Evolutionary conservation across 2,113 vertebrate genomes (phyloP).

Genomic region (Plecturocebus donacophilus): DNA sequence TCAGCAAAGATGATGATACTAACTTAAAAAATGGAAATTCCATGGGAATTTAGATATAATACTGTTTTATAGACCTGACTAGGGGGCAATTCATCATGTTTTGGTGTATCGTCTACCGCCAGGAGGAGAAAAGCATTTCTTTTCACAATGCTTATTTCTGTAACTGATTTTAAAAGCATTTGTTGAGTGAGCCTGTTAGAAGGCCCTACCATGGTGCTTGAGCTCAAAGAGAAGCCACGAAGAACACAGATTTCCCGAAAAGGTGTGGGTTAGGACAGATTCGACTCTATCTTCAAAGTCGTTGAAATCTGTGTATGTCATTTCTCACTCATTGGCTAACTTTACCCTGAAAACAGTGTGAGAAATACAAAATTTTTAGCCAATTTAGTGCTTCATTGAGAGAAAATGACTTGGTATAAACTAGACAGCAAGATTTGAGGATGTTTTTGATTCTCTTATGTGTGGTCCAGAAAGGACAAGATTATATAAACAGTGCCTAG

Average conservation of each 20-base stretch:
- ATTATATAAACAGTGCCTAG: not conserved
- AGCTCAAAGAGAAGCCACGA: not conserved
- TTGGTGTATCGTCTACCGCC: not conserved
- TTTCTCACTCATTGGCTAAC: rapidly evolving
- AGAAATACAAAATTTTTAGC: not conserved
- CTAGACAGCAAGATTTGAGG: not conserved
- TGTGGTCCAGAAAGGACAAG: not conserved
- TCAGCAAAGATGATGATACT: not conserved
- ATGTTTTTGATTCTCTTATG: not conserved
- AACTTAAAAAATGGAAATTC: too few relatives aligned
- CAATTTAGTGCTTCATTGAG: not conserved
- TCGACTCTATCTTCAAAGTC: not conserved
- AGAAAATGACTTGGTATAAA: not conserved
- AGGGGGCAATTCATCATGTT: rapidly evolving
- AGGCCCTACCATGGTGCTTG: not conserved
- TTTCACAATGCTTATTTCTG: not conserved
- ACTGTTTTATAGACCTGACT: not conserved
- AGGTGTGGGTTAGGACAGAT: not conserved
- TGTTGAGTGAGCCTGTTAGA: not conserved
- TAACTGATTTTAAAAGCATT: rapidly evolving
- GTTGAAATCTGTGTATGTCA: rapidly evolving
- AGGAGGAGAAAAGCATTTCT: not conserved
- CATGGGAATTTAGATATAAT: rapidly evolving
- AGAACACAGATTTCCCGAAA: not conserved
- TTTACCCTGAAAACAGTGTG: not conserved